Percentiles rank a stretch among this genome's conserved stretches.
Evolutionary conservation across 2,888 invertebrate genomes (phyloP).

Genomic region (Oscheius sp.): DNA sequence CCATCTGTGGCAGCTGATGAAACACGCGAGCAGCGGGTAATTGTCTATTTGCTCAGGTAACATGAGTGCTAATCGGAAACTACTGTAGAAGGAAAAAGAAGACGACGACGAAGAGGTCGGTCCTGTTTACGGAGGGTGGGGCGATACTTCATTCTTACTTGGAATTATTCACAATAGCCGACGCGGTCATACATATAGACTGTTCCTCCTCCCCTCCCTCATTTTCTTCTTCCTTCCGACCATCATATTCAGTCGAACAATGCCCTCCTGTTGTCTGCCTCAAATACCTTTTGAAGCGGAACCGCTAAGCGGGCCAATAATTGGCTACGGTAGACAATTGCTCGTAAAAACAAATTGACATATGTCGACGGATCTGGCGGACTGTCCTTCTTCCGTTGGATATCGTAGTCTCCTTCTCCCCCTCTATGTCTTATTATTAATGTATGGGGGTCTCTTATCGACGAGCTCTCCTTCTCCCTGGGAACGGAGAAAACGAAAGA

Average conservation of each 20-base stretch:
- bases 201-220: not conserved
- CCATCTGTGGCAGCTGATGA: slow-evolving; percentile 28
- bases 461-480: not conserved
- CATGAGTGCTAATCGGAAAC: slow-evolving; percentile 14
- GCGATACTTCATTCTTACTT: slow-evolving; percentile 30
- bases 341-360: slow-evolving; percentile 18
- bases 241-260: not conserved
- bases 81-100: not conserved
- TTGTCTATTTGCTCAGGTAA: slow-evolving; percentile 29
- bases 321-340: slow-evolving; percentile 28
- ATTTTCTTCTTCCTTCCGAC: not conserved
- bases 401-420: not conserved
- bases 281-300: slow-evolving; percentile 29
- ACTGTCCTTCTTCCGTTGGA: not conserved
- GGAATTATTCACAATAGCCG: slow-evolving; percentile 31
- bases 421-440: slow-evolving; percentile 27
- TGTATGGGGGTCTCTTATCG: slow-evolving; percentile 25
- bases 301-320: slow-evolving; percentile 24
- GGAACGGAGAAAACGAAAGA: not conserved
- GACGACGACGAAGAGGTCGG: not conserved
- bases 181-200: slow-evolving; percentile 29
- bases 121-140: not conserved
- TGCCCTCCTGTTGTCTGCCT: too few relatives aligned
- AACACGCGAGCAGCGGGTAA: slow-evolving; percentile 13
- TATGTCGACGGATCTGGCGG: too few relatives aligned